Base-by-base conservation (phyloP, 2,888 invertebrate species). In the Dicycla oo region DNA sequence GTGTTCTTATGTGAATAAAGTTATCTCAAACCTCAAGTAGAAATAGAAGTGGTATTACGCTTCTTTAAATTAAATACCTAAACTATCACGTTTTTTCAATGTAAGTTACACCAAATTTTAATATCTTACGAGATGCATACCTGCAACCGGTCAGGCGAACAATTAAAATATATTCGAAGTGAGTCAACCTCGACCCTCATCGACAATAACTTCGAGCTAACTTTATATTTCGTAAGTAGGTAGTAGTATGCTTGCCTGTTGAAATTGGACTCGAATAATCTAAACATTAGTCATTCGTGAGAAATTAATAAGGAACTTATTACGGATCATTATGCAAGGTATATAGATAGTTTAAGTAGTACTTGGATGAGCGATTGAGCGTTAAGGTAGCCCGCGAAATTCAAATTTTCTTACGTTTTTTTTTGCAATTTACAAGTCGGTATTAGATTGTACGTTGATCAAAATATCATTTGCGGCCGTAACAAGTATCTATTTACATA, bases 161-260 rank as follows among this genome's bases (percentile, higher is more conserved):
- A 83, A 88, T 88, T 86, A 85, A 87, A 87, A 87, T 87, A 81
- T 79, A 68, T 84, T 76, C 56, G 57, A 61, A 76, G 60, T 88
- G 88, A 88, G 75, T 88, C 89, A 87, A 80, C 51, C 23, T 34
- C 30, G 72, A 87, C 81, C 51, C 23, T 34, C 30, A 73, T 70
- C 71, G 70, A 75, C 69, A 80, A 80, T 82, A 81, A 79, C 69
- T 65, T 73, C 69, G 67, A 75, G 30, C 60, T 54, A 76, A 75
- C 66, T 68, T 74, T 58, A 71, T 53, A 70, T 84, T 85, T 86
- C 83, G 64, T 73, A 81, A 86, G 67, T 57, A 34, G 5, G 0
- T 34, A 62, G 61, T n/a, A n/a, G n/a, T n/a, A 61, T 62, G 60
- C 73, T 81, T 65, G 77, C 65, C 63, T 73, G 73, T 78, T 69